phyloP scores from a whole-genome alignment of 2,888 invertebrate species.

The Proisotoma minuta region DNA sequence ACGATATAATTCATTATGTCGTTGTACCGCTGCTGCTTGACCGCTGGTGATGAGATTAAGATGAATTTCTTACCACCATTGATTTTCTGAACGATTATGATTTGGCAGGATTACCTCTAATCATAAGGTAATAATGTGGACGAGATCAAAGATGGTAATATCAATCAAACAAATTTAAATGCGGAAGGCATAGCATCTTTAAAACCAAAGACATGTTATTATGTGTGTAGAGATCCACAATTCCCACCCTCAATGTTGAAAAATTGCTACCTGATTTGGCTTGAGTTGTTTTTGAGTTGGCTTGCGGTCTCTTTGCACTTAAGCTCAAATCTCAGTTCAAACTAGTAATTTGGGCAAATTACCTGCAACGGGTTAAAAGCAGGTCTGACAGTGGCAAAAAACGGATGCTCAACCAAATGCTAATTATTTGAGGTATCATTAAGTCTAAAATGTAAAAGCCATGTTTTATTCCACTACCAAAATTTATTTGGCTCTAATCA shows the following conservation, averaged over 20 bases:
- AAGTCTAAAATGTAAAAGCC: too few relatives aligned
- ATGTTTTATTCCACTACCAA: too few relatives aligned
- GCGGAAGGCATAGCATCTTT: conserved; percentile 10
- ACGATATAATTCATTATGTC: too few relatives aligned
- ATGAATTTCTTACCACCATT: too few relatives aligned
- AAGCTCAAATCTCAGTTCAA: conserved; percentile 1
- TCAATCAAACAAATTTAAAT: conserved; percentile 14
- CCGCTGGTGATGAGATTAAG: too few relatives aligned
- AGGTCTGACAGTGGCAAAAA: not conserved
- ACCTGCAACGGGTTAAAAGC: not conserved
- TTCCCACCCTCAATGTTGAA: conserved; percentile 36
- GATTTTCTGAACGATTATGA: too few relatives aligned
- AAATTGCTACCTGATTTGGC: conserved; percentile 40
- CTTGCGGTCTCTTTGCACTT: conserved; percentile 4
- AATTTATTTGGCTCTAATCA: not conserved
- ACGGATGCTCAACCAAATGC: too few relatives aligned
- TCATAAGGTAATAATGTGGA: not conserved
- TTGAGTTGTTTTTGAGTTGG: conserved; percentile 7
- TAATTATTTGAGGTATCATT: too few relatives aligned
- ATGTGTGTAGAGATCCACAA: not conserved
- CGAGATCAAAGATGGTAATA: not conserved
- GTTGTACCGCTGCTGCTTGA: too few relatives aligned
- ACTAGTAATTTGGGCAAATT: conserved; percentile 2
- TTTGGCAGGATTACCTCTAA: not conserved
- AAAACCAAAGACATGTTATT: not conserved